phyloP scores from a whole-genome alignment of 2,113 vertebrate species.

The Cephalophus harveyi region DNA sequence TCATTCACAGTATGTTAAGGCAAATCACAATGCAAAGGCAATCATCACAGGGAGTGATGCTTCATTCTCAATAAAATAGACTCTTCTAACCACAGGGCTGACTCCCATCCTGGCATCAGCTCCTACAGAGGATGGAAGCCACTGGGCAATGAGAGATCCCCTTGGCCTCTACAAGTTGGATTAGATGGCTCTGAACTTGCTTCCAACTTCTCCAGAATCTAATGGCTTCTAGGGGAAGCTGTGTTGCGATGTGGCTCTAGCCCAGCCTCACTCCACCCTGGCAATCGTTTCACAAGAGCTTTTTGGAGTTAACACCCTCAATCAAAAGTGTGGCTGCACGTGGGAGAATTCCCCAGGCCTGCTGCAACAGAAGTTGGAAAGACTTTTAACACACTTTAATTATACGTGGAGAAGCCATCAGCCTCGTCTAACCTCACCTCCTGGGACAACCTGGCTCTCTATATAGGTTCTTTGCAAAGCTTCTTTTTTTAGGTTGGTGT shows the following conservation, averaged over 20 bases:
- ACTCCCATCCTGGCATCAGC: not conserved
- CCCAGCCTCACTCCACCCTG: not conserved
- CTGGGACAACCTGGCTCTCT: not conserved
- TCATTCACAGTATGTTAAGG: not conserved
- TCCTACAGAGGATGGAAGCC: accelerated
- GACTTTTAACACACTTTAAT: not conserved
- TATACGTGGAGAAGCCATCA: not conserved
- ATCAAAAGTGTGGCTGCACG: not conserved
- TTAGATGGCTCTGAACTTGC: not conserved
- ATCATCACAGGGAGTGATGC: not conserved
- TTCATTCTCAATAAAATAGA: not conserved
- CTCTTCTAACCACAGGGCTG: not conserved
- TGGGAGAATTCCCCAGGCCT: not conserved
- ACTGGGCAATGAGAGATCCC: not conserved
- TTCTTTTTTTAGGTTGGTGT: not conserved
- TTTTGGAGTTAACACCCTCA: not conserved
- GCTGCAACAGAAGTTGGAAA: not conserved
- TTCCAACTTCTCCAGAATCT: not conserved
- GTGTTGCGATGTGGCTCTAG: not conserved
- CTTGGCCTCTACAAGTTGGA: not conserved
- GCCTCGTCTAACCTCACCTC: not conserved
- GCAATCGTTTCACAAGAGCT: not conserved
- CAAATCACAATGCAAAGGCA: not conserved
- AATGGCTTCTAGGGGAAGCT: not conserved
- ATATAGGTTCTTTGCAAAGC: not conserved